Evolutionary conservation across 2,888 invertebrate species (phyloP), one percentile per base, ranked within the genome.

Genomic region (Drosophila borborema): DNA sequence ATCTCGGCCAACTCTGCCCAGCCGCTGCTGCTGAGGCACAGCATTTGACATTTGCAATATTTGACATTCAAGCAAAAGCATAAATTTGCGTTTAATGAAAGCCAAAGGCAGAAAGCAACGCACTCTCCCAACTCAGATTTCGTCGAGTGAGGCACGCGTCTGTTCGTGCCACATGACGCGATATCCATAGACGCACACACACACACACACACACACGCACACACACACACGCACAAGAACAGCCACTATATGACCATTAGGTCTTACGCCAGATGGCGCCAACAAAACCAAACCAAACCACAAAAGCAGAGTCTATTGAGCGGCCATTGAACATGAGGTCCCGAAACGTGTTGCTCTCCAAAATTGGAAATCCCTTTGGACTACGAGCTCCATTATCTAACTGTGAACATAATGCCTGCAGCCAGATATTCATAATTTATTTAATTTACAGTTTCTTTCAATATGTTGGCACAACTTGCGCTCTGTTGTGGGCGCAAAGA

Each of bases 21-120:
- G 18, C 20, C 51, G 9, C 31, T 16, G 14, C 23, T 28, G 31
- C 49, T 10, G n/a, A 34, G 67, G 74, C 61, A 55, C 63, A 64
- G 73, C 79, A 72, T 79, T 83, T 86, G 86, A 86, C 90, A 89
- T 87, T 90, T 84, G 87, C 87, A 82, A 87, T 87, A 87, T 90
- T 87, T 84, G 87, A 84, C 90, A 89, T 89, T 90, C 77, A 89
- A 87, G 87, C 87, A 86, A 89, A 86, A 80, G 87, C 87, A 87
- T 90, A 87, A 87, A 87, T 87, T 87, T 86, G 78, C 75, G 85
- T 88, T 90, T 88, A 90, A 89, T 88, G 89, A 89, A 87, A 85
- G 89, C 72, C 79, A 80, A 78, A 86, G 82, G 58, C 65, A 59
- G 45, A 23, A 36, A 14, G 51, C 51, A 41, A 43, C 20, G 28